Conservation (phyloP, 2,797 vertebrate genomes). For the Pseudochirops cupreus region DNA sequence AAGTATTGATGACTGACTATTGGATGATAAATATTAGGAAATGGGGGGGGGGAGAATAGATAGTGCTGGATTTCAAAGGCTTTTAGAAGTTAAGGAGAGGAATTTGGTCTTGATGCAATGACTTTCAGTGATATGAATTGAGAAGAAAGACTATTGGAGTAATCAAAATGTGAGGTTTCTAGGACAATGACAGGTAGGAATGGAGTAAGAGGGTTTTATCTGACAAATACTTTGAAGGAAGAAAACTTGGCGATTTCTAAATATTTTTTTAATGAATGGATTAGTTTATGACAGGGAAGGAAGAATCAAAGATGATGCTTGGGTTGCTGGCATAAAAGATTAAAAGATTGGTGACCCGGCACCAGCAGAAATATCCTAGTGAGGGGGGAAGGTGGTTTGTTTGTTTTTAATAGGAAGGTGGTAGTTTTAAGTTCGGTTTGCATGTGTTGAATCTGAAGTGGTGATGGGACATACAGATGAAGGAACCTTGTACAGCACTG, state of each 20-base stretch:
- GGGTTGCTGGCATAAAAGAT: constrained; percentile 1
- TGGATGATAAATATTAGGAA: constrained; percentile 1
- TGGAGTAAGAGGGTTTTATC: not conserved
- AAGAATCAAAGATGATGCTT: not conserved
- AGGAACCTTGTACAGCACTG: not conserved
- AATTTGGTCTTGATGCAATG: not conserved
- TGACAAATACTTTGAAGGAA: not conserved
- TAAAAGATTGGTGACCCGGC: not conserved
- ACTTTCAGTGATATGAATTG: not conserved
- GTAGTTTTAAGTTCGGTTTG: constrained; percentile 1
- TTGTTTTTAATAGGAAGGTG: not conserved
- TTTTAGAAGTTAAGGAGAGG: not conserved
- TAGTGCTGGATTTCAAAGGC: not conserved
- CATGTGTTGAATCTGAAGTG: not conserved
- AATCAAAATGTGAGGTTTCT: not conserved
- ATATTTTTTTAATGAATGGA: not conserved
- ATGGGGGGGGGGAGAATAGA: not conserved
- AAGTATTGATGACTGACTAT: not conserved
- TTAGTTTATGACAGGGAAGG: not conserved
- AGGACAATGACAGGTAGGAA: not conserved
- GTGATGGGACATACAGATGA: not conserved
- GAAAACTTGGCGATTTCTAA: not conserved
- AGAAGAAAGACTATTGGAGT: not conserved
- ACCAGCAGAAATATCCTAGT: not conserved
- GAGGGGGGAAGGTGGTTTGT: not conserved